phyloP scores from a whole-genome alignment of 1,140 invertebrate species.

The Brachionus plicatilis region DNA sequence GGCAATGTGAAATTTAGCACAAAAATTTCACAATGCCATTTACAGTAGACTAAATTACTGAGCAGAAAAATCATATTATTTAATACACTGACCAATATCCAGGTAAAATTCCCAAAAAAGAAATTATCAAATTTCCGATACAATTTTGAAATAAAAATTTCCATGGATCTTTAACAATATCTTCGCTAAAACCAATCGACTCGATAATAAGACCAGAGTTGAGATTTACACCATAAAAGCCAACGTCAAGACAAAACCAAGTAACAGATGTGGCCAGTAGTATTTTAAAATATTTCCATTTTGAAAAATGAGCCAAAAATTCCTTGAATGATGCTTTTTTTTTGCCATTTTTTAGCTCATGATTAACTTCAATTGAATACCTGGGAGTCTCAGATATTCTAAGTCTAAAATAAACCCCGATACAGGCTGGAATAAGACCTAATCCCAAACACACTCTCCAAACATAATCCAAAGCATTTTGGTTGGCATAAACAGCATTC shows the following conservation, averaged over 20 bases:
- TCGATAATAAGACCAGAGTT: slow-evolving; percentile 9
- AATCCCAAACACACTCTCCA: slow-evolving; percentile 21
- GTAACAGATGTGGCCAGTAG: slow-evolving; percentile 2
- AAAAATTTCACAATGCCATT: too few species aligned
- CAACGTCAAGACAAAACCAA: slow-evolving; percentile 35
- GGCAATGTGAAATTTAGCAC: too few species aligned
- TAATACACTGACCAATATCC: slow-evolving; percentile 23
- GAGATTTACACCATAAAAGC: slow-evolving; percentile 24
- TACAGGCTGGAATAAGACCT: background rate
- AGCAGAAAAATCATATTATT: background rate
- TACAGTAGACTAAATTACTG: too few species aligned
- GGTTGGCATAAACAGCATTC: background rate
- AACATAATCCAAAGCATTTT: slow-evolving; percentile 23
- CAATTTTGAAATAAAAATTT: slow-evolving; percentile 22
- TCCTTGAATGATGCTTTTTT: background rate
- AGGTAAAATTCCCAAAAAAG: slow-evolving; percentile 26
- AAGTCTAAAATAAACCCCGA: slow-evolving; percentile 13
- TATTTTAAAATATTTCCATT: slow-evolving; percentile 37
- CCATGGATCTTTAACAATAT: background rate
- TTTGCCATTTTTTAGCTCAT: background rate
- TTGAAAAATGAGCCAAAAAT: slow-evolving; percentile 29
- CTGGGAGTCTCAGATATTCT: slow-evolving; percentile 11
- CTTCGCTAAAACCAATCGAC: background rate
- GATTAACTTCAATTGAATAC: background rate
- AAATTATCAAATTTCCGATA: slow-evolving; percentile 35